Base-by-base conservation (phyloP, 2,888 invertebrate genomes). In the Nomada hirtipes region DNA sequence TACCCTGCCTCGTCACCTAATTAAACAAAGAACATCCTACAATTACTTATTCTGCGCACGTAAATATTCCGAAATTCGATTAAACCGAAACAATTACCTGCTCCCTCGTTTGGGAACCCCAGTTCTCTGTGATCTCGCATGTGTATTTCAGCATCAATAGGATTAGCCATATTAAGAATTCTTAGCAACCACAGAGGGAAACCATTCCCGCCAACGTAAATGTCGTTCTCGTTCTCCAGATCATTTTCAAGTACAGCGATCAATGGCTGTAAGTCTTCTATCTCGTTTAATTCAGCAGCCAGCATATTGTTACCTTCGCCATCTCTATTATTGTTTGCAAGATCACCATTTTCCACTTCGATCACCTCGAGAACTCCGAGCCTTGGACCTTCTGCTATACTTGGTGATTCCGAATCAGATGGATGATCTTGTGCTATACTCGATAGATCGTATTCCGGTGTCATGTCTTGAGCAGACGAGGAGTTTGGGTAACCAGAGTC, bases 301-400 rank as follows among this genome's bases (percentile, higher is more conserved):
- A 93, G 91, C 84, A 94, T 93, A 81, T 94, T 94, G 86, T 94
- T 95, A 36, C 95, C 95, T 90, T 95, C 95, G 10, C 92, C 91
- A 83, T 95, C 95, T 61, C 95, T 92, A 86, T 95, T 95, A 84
- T 95, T 95, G 86, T 95, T 95, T 2, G 94, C 95, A 50, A 95
- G 91, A 90, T 95, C 95, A 2, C 95, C 95, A 82, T 95, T 95
- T 90, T 95, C 94, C 1, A 94, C 94, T 67, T 86, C 85, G 44
- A 77, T 80, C 67, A 60, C 77, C 69, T 88, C 89, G 20, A 71
- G 69, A 47, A 86, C 75, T 18, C 63, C 88, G 10, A 83, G 77
- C 73, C 89, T 86, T 18, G 91, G 90, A 20, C 83, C 89, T 79
- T 92, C 91, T 0, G 85, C 90, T 18, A 89, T 75, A 55, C 90